phyloP scores from a whole-genome alignment of 2,113 vertebrate genomes.

The Melospiza melodia region DNA sequence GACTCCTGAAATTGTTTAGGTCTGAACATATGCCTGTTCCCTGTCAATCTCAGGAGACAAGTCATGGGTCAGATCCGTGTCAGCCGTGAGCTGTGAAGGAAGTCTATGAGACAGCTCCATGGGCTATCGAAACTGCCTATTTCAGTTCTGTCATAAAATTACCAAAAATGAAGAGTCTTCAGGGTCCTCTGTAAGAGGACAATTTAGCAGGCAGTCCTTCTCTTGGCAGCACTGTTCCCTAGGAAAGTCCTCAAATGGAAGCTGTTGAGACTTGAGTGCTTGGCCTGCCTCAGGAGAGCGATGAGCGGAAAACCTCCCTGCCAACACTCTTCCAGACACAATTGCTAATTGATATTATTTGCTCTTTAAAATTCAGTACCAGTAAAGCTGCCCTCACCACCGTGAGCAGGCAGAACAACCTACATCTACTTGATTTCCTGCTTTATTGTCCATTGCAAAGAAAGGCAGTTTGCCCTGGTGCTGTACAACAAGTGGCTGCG shows the following conservation, averaged over 20 bases:
- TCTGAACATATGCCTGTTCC: background rate
- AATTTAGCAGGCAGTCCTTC: background rate
- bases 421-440: constrained; percentile 65
- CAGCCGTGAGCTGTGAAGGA: background rate
- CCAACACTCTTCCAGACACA: constrained; percentile 33
- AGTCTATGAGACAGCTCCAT: background rate
- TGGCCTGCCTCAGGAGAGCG: background rate
- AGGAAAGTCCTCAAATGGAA: background rate
- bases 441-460: constrained; percentile 65
- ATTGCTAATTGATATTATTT: constrained; percentile 53
- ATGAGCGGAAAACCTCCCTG: constrained; percentile 11
- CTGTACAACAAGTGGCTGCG: constrained; percentile 39
- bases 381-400: constrained; percentile 39
- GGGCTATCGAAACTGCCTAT: background rate
- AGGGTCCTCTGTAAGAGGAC: background rate
- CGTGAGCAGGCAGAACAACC: constrained; percentile 44
- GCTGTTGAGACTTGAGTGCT: constrained; percentile 33
- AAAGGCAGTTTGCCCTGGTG: constrained; percentile 55
- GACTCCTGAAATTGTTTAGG: background rate
- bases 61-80: background rate
- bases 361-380: constrained; percentile 58
- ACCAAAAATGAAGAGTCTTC: constrained; percentile 32
- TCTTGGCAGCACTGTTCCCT: background rate
- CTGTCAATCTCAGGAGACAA: background rate
- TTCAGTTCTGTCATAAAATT: constrained; percentile 29